phyloP scores from a whole-genome alignment of 2,888 invertebrate species.

The Scrobipalpa atriplicella region DNA sequence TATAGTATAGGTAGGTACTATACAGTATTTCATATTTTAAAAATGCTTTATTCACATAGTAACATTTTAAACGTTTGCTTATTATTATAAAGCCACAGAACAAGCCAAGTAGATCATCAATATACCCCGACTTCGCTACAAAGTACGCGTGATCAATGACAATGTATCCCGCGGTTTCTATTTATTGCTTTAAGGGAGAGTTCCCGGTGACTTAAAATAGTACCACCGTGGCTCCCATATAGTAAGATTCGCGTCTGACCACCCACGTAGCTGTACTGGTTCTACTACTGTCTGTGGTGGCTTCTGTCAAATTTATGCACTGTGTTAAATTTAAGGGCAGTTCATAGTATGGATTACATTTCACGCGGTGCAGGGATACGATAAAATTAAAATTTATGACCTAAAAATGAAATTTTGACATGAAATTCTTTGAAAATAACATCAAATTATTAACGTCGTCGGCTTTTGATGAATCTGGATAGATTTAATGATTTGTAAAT shows the following conservation, averaged over 20 bases:
- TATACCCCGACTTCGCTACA: neutral
- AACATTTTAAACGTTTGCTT: too few species aligned
- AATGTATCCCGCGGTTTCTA: neutral
- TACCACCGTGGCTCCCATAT: constrained; percentile 17
- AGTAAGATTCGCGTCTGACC: constrained; percentile 34
- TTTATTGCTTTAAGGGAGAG: constrained; percentile 8
- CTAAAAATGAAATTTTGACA: neutral
- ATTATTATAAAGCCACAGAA: too few species aligned
- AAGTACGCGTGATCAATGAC: neutral
- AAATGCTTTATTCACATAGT: too few species aligned
- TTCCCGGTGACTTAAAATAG: constrained; percentile 20
- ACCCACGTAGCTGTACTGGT: constrained; percentile 34
- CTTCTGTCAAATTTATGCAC: constrained; percentile 24
- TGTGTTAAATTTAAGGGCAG: neutral
- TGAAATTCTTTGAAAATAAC: neutral
- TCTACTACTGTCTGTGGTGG: constrained; percentile 21
- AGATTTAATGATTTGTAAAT: too few species aligned
- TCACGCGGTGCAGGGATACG: neutral
- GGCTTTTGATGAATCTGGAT: neutral
- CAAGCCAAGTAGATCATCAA: too few species aligned
- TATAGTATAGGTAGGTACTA: too few species aligned
- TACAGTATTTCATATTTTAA: too few species aligned
- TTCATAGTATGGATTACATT: constrained; percentile 15
- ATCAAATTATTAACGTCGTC: neutral
- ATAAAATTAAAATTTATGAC: neutral